Conservation (phyloP, 2,113 vertebrate genomes). For the Oceanites oceanicus region DNA sequence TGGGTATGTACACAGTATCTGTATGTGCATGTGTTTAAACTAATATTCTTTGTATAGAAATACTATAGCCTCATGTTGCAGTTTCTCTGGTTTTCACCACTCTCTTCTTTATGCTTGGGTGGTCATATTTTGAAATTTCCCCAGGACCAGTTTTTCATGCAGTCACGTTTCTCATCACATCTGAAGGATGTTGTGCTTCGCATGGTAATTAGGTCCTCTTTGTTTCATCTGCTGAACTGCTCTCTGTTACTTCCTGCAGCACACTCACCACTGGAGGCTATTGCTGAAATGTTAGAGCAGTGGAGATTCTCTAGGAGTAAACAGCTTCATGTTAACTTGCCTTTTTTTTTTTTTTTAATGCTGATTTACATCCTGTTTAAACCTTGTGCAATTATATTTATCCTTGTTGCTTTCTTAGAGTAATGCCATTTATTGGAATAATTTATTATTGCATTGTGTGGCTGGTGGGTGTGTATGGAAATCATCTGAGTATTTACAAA, state of each 20-base stretch:
- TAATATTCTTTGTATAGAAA: conserved; percentile 35
- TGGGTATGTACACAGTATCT: neutral
- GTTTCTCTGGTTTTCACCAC: conserved; percentile 48
- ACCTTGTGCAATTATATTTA: conserved; percentile 48
- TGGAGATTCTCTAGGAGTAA: conserved; percentile 50
- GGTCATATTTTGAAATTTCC: conserved; percentile 85
- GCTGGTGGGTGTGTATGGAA: conserved; percentile 13
- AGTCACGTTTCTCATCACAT: conserved; percentile 84
- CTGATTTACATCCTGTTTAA: conserved; percentile 60
- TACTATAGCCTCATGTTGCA: neutral
- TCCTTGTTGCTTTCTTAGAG: conserved; percentile 18
- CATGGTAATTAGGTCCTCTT: conserved; percentile 87
- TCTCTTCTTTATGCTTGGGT: conserved; percentile 79
- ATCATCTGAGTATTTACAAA: conserved; percentile 46
- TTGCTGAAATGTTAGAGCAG: conserved; percentile 45
- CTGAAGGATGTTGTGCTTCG: conserved; percentile 84
- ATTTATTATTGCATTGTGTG: conserved; percentile 16
- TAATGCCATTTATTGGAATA: conserved; percentile 42
- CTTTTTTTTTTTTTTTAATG: neutral
- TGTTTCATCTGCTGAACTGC: conserved; percentile 78
- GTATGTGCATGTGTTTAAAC: conserved; percentile 26
- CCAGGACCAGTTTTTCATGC: conserved; percentile 77
- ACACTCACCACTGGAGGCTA: conserved; percentile 61
- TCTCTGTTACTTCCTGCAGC: conserved; percentile 67
- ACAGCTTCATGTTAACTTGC: conserved; percentile 24